Conservation (phyloP, 2,113 vertebrate genomes). For the Cygnus atratus region DNA sequence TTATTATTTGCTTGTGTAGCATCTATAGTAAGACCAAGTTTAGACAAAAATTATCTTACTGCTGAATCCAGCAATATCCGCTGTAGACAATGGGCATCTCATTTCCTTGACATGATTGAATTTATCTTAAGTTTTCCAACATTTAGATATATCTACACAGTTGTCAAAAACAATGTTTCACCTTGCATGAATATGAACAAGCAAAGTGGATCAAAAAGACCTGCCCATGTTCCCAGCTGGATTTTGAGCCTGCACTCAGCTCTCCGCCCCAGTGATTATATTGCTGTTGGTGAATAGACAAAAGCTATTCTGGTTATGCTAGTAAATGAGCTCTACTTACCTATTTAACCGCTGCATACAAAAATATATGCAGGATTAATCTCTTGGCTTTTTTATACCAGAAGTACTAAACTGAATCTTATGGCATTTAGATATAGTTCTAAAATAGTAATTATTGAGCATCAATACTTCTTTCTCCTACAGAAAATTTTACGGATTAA, state of each 20-base stretch:
- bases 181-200: background rate
- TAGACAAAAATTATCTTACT: background rate
- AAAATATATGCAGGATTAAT: background rate
- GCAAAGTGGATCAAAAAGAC: background rate
- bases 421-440: background rate
- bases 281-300: background rate
- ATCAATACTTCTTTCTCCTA: background rate
- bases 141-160: background rate
- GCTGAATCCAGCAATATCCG: background rate
- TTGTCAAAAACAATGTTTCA: background rate
- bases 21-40: background rate
- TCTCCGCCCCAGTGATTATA: background rate
- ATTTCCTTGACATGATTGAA: background rate
- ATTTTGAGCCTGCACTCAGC: background rate
- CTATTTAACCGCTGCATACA: background rate
- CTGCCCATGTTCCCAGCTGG: background rate
- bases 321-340: background rate
- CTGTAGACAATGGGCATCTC: background rate
- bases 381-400: background rate
- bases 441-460: background rate
- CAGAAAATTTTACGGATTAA: background rate
- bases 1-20: background rate
- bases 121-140: background rate
- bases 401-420: background rate
- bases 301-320: background rate